Base-by-base conservation (phyloP, 2,113 vertebrate species). In the Peromyscus californicus region DNA sequence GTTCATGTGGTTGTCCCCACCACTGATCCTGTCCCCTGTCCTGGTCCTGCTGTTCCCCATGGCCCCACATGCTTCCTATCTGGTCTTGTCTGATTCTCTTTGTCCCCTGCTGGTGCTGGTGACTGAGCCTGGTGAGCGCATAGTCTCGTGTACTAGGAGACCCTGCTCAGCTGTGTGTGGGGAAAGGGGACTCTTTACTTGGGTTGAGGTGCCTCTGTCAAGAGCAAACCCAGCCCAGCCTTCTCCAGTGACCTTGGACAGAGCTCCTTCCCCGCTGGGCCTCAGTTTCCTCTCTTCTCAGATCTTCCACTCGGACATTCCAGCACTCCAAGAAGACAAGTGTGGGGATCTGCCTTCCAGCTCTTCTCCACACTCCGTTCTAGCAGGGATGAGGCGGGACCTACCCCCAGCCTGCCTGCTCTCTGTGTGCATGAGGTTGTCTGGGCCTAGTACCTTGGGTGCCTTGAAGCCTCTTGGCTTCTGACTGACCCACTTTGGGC, bases 401-500 rank as follows among this genome's bases (percentile, higher is more conserved):
- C 31, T 54, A 70, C 36, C 7, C 48, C 70, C 19, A 45, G 5
- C 22, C 36, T 1, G 1, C 12, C 48, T 54, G 17, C 10, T 86
- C 59, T 85, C 17, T 51, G 42, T 69, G 84, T 3, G 17, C 33
- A 36, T 7, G 54, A 79, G 57, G 72, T 83, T 89, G 90, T 82
- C 83, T 89, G 85, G 89, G 92, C 86, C 82, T 87, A 21, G 21
- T 87, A 51, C 51, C 82, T 80, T 83, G 70, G 88, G 89, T 67
- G 26, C 74, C 84, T 87, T 2, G 3, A 45, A 88, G 75, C 78
- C 45, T 85, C 84, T 78, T 93, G 92, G 91, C 87, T 89, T 89
- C 63, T 74, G 76, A 93, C 70, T 96, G 97, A 97, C 94, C 96
- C 95, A 96, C 91, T 98, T 98, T 93, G 91, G 88, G 95, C 54